Percentiles rank a stretch among this genome's conserved stretches.
phyloP scores from a whole-genome alignment of 2,113 vertebrate genomes.

The Solea solea region DNA sequence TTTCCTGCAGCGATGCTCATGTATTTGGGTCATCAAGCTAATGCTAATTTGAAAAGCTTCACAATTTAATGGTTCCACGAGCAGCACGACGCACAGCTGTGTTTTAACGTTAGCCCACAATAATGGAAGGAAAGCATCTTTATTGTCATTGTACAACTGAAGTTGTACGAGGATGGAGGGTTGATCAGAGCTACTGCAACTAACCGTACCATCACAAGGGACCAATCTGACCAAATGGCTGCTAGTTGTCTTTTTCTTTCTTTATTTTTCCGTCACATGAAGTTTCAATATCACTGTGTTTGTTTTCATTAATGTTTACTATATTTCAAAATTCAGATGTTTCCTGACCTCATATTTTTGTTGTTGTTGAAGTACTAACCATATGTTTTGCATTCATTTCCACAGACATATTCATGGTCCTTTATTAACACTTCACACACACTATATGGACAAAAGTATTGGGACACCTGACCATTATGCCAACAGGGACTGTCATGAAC shows the following conservation, averaged over 20 bases:
- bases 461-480: no score
- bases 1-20: neutral
- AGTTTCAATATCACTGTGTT: neutral
- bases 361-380: neutral
- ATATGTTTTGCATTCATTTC: neutral
- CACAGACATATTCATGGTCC: neutral
- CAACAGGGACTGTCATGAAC: no score
- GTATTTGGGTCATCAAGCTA: neutral
- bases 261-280: no score
- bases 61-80: neutral
- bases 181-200: no score
- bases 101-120: neutral
- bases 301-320: neutral
- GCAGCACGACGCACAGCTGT: neutral
- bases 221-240: neutral
- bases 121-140: no score
- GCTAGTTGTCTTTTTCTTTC: no score
- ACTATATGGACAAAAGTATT: no score
- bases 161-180: no score
- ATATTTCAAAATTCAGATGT: neutral
- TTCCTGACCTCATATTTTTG: neutral
- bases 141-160: no score
- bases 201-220: no score
- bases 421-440: neutral
- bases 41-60: neutral